Percentiles rank a stretch among this genome's conserved stretches.
Evolutionary conservation across 2,888 invertebrate species (phyloP).

Genomic region (Meliscaeva auricollis): DNA sequence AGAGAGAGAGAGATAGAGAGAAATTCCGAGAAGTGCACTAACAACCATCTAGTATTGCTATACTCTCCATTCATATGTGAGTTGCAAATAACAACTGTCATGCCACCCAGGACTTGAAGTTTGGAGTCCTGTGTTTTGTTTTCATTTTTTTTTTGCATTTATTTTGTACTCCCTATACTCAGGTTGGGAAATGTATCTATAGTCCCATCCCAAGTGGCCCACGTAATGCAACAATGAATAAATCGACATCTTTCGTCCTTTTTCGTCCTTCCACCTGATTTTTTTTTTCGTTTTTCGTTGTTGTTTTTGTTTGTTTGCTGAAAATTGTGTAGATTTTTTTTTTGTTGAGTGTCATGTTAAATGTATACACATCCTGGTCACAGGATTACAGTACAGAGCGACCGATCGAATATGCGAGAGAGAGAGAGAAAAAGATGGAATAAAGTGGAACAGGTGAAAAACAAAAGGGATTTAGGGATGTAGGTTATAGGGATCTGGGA

Average conservation of each 20-base stretch:
- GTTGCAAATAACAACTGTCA: slow-evolving; percentile 66
- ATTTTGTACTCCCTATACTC: slow-evolving; percentile 7
- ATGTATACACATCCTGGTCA: slow-evolving; percentile 39
- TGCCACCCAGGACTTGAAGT: slow-evolving; percentile 30
- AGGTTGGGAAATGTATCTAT: slow-evolving; percentile 33
- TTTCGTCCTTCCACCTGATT: slow-evolving; percentile 38
- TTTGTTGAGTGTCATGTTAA: slow-evolving; percentile 48
- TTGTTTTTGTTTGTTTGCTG: not conserved
- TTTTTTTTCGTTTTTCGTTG: slow-evolving; percentile 28
- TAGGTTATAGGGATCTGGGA: slow-evolving; percentile 68
- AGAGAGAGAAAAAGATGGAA: slow-evolving; percentile 6
- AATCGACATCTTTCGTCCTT: slow-evolving; percentile 65
- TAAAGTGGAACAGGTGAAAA: slow-evolving; percentile 25
- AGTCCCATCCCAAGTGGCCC: slow-evolving; percentile 58
- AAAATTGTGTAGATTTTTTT: slow-evolving; percentile 29
- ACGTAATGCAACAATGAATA: slow-evolving; percentile 76
- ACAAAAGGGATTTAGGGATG: slow-evolving; percentile 54
- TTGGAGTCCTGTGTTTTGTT: slow-evolving; percentile 34
- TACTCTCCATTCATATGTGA: slow-evolving; percentile 38
- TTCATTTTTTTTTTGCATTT: slow-evolving; percentile 1
- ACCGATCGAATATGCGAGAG: not conserved
- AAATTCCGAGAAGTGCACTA: slow-evolving; percentile 28
- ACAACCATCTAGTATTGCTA: slow-evolving; percentile 37
- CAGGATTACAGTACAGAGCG: slow-evolving; percentile 47
- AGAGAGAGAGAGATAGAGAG: not conserved